Conservation (phyloP, 2,113 vertebrate species). For the Peromyscus polionotus region DNA sequence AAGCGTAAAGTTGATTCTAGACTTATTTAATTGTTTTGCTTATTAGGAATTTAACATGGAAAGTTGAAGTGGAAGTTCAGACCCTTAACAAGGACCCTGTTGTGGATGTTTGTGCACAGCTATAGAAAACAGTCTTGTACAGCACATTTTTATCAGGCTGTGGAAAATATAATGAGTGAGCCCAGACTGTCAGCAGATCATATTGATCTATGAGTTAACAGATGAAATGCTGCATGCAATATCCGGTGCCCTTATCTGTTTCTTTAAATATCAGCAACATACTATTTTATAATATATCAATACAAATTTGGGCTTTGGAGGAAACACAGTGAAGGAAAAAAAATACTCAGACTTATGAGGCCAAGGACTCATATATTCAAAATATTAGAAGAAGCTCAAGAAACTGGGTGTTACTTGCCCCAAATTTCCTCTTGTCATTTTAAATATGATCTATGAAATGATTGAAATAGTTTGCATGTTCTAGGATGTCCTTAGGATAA, state of each 20-base stretch:
- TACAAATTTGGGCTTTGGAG: constrained; percentile 36
- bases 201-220: constrained; percentile 51
- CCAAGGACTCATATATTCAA: constrained; percentile 34
- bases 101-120: not conserved
- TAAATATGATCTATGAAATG: not conserved
- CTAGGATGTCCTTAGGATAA: constrained; percentile 27
- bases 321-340: constrained; percentile 19
- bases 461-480: constrained; percentile 26
- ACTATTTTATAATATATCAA: constrained; percentile 9
- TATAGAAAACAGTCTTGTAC: not conserved
- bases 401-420: not conserved
- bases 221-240: constrained; percentile 26
- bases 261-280: constrained; percentile 64
- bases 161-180: constrained; percentile 37
- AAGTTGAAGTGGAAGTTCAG: constrained; percentile 9
- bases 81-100: not conserved
- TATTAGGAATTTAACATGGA: constrained; percentile 46
- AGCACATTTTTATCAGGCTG: constrained; percentile 9
- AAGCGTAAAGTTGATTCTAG: constrained; percentile 51
- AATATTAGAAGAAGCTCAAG: constrained; percentile 15
- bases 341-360: constrained; percentile 39
- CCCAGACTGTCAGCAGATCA: constrained; percentile 6
- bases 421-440: constrained; percentile 45
- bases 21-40: constrained; percentile 45
- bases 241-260: constrained; percentile 59